phyloP scores from a whole-genome alignment of 2,797 vertebrate species.

The Trachops cirrhosus region DNA sequence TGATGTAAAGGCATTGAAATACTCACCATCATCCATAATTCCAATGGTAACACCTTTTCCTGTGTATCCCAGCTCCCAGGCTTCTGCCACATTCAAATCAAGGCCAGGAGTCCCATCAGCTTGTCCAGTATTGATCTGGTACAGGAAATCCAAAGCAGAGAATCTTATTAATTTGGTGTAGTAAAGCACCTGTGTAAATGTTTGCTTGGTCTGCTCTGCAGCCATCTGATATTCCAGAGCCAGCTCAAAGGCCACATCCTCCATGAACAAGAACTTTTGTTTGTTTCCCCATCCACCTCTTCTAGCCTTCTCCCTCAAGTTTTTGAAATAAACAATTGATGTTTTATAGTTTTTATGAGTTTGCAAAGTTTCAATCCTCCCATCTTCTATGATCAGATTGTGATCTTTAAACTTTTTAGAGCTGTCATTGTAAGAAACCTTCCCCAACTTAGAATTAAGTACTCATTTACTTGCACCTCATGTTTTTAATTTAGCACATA shows the following conservation, averaged over 20 bases:
- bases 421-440: not conserved
- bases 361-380: not conserved
- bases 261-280: not conserved
- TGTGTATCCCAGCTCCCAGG: conserved; percentile 97
- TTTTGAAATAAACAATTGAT: not conserved
- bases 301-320: not conserved
- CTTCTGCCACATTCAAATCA: conserved; percentile 99
- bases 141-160: conserved; percentile 68
- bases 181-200: not conserved
- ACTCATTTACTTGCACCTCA: not conserved
- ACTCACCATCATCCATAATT: conserved; percentile 99
- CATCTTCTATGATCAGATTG: not conserved
- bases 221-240: not conserved
- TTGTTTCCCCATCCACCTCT: not conserved
- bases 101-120: conserved; percentile 98
- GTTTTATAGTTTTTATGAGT: not conserved
- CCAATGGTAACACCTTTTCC: conserved; percentile 98
- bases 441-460: not conserved
- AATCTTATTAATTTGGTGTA: conserved; percentile 55
- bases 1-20: not conserved
- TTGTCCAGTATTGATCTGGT: conserved; percentile 98
- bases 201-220: not conserved
- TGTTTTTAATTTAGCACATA: not conserved
- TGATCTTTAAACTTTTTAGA: not conserved
- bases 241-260: not conserved